A percentile compares a stretch with the other conserved stretches of the same genome.
These are phyloP conservation scores for Lagocephalus sceleratus DNA, from an alignment of 2,797 vertebrate species.

Conservation along the genomic window DNA sequence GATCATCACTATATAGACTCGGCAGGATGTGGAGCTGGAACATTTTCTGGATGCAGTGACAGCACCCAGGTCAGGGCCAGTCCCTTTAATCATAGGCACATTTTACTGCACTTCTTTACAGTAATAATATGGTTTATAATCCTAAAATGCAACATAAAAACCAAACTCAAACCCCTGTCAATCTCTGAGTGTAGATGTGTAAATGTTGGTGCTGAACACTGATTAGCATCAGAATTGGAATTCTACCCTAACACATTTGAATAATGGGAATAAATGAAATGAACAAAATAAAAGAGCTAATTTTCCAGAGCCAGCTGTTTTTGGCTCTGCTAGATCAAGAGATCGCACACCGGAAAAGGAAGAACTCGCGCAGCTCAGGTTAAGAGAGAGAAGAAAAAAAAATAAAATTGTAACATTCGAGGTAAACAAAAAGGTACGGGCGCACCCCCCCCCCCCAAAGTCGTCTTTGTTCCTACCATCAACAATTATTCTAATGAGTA, in stretches of 20 bases:
- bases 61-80: background rate
- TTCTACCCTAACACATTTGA: too few relatives aligned
- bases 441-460: background rate
- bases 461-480: background rate
- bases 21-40: slow-evolving; percentile 46
- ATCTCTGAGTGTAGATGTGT: too few relatives aligned
- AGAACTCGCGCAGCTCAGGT: too few relatives aligned
- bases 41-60: slow-evolving; percentile 23
- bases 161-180: background rate
- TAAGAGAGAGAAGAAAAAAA: too few relatives aligned
- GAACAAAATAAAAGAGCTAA: too few relatives aligned
- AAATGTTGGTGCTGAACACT: background rate
- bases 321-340: too few relatives aligned
- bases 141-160: background rate
- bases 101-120: too few relatives aligned
- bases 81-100: background rate
- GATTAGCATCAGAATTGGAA: background rate
- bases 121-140: background rate
- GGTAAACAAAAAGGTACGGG: too few relatives aligned
- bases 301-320: too few relatives aligned
- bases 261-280: background rate
- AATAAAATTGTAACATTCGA: too few relatives aligned
- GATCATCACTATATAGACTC: slow-evolving; percentile 75
- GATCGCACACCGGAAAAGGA: too few relatives aligned
- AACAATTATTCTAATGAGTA: slow-evolving; percentile 31